phyloP scores from a whole-genome alignment of 2,888 invertebrate genomes.

The Hyppa rectilinea region DNA sequence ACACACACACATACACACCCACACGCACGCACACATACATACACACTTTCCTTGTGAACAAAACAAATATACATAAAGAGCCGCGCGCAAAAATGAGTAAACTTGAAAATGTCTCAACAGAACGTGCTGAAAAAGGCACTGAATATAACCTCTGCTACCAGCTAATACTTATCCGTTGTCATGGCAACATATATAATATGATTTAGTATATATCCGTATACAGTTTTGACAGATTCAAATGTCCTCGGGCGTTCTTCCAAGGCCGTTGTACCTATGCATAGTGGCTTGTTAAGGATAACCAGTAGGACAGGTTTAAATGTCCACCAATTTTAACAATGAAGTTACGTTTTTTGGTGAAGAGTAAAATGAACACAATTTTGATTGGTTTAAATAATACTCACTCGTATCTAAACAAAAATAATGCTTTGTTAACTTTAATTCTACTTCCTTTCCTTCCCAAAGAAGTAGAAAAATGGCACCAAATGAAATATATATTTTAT shows the following conservation, averaged over 20 bases:
- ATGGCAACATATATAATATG: conserved; percentile 34
- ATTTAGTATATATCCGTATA: conserved; percentile 51
- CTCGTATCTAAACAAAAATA: background rate
- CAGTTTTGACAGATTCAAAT: conserved; percentile 63
- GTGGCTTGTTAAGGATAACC: conserved; percentile 13
- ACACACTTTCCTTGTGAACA: background rate
- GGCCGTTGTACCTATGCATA: conserved; percentile 42
- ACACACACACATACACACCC: background rate
- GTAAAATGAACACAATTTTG: background rate
- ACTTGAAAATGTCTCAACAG: background rate
- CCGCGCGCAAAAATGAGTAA: conserved; percentile 2
- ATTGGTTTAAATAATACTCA: background rate
- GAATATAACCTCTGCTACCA: background rate
- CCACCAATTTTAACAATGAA: background rate
- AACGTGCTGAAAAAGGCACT: conserved; percentile 15
- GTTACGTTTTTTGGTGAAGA: background rate
- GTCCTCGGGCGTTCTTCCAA: conserved; percentile 49
- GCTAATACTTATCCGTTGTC: conserved; percentile 19
- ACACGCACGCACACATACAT: background rate
- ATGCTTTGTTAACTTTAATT: background rate
- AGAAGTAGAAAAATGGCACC: background rate
- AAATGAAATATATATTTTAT: background rate
- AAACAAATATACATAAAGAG: background rate
- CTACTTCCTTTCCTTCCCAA: background rate
- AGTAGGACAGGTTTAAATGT: conserved; percentile 35